Conservation (phyloP, 2,797 vertebrate genomes). For the Cossypha dichroa region DNA sequence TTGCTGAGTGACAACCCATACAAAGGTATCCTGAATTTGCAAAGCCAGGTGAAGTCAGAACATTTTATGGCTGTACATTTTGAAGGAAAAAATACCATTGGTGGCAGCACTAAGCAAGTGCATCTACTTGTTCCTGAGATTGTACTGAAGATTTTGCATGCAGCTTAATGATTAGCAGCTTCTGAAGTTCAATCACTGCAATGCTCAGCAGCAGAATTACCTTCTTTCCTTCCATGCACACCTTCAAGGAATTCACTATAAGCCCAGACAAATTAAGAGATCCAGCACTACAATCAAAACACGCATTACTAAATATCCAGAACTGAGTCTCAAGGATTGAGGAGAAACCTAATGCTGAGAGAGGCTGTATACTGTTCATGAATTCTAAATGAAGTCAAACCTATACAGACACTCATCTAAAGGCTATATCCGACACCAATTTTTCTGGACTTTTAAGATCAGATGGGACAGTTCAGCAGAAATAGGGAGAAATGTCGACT, state of each 20-base stretch:
- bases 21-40: not conserved
- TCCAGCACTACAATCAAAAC: not conserved
- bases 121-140: not conserved
- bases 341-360: not conserved
- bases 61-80: not conserved
- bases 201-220: not conserved
- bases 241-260: not conserved
- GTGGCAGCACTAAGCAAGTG: not conserved
- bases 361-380: not conserved
- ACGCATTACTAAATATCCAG: not conserved
- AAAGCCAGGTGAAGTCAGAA: not conserved
- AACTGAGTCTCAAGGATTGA: not conserved
- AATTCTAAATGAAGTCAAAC: not conserved
- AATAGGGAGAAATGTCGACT: not conserved
- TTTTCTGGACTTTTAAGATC: not conserved
- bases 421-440: fast-evolving
- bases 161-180: not conserved
- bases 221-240: not conserved
- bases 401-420: too few species aligned
- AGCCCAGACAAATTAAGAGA: not conserved
- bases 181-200: not conserved
- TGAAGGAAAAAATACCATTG: not conserved
- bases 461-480: not conserved
- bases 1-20: not conserved
- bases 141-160: not conserved